These are phyloP conservation scores for Arbacia lixula DNA, from an alignment of 53 echinoderm and acorn worm genomes.

Conservation along the genomic window DNA sequence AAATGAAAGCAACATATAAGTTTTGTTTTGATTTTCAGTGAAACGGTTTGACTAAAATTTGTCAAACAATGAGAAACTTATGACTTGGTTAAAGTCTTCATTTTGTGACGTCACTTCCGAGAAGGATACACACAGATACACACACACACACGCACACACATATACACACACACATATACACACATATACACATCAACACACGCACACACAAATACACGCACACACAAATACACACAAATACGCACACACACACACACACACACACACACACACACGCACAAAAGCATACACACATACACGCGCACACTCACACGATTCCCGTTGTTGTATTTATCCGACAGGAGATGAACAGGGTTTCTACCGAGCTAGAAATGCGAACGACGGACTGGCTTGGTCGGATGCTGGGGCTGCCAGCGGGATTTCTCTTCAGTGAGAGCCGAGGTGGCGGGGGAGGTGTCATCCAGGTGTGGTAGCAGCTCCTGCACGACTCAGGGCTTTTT, in stretches of 20 bases:
- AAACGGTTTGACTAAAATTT: not conserved
- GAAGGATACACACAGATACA: not conserved
- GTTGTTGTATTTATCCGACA: too few relatives aligned
- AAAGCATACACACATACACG: too few relatives aligned
- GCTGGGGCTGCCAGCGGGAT: constrained; percentile 72
- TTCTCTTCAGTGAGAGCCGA: constrained; percentile 67
- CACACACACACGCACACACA: not conserved
- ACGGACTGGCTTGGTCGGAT: constrained; percentile 52
- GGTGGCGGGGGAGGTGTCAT: constrained; percentile 73
- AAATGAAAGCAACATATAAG: not conserved
- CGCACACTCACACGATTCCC: too few relatives aligned
- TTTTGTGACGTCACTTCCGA: not conserved
- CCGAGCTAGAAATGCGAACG: constrained; percentile 43
- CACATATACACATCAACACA: too few relatives aligned
- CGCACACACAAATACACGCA: too few relatives aligned
- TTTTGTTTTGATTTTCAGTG: not conserved
- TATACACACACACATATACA: too few relatives aligned
- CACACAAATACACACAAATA: too few relatives aligned
- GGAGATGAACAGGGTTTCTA: constrained; percentile 1
- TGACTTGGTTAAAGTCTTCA: not conserved
- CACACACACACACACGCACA: too few relatives aligned
- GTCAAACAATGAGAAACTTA: not conserved
- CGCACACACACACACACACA: too few relatives aligned
- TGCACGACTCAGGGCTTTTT: too few relatives aligned
- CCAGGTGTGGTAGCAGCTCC: too few relatives aligned